Conservation (phyloP, 2,113 vertebrate species). For the Clarias macrocephalus region DNA sequence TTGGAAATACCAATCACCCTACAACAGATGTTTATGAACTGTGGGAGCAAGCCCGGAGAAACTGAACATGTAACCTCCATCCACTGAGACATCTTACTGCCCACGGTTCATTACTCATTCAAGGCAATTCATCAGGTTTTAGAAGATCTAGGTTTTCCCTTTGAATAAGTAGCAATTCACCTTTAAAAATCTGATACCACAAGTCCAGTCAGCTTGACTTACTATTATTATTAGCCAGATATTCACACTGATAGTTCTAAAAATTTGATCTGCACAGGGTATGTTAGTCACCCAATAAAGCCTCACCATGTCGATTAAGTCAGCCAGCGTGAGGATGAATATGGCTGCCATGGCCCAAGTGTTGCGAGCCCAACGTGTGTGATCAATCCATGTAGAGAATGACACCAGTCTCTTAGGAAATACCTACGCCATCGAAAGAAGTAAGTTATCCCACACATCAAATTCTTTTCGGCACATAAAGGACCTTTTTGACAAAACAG, state of each 20-base stretch:
- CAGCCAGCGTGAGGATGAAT: conserved; percentile 85
- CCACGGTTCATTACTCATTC: background rate
- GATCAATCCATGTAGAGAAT: conserved; percentile 95
- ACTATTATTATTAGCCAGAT: background rate
- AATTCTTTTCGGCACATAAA: conserved; percentile 8
- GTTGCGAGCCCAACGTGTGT: conserved; percentile 94
- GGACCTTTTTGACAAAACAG: background rate
- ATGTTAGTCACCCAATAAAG: background rate
- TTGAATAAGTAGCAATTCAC: background rate
- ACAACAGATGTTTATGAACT: no score
- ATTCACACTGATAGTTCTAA: no score
- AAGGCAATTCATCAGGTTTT: background rate
- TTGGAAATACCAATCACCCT: no score
- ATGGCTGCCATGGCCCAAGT: conserved; percentile 96
- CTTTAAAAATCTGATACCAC: background rate
- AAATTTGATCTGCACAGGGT: background rate
- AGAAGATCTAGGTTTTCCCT: background rate
- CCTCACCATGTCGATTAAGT: conserved; percentile 91
- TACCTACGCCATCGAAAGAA: conserved; percentile 63
- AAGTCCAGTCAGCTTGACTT: background rate
- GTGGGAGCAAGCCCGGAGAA: no score
- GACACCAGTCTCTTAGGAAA: conserved; percentile 91
- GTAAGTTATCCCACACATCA: background rate
- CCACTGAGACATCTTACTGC: no score
- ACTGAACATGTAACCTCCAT: no score